Evolutionary conservation across 1,140 invertebrate species (phyloP), one percentile per base, ranked within the genome.

Genomic region (Drosophila bipectinata): DNA sequence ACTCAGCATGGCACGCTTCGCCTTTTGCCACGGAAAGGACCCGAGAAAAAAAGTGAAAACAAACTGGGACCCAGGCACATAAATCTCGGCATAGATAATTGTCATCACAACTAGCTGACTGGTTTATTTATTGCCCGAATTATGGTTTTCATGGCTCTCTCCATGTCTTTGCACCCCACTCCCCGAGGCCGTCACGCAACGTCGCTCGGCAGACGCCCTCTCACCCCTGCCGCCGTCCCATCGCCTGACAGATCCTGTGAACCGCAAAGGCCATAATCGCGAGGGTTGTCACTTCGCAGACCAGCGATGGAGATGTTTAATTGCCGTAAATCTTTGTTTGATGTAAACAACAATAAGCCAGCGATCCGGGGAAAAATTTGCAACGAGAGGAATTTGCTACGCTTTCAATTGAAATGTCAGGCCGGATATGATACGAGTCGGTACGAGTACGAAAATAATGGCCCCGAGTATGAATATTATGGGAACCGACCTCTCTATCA

Each of bases 281-380:
- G 83, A 79, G 83, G 83, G 83, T 87, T 87, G 83, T 82, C 83
- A 79, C 75, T 71, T 72, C 45, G 51, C 24, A 56, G 39, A 64
- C 71, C 72, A 80, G 63, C 61, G 21, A 61, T 44, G 57, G 53
- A 79, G 63, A 69, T 82, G 90, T 78, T 90, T 91, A 91, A 91
- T 91, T 91, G 90, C 87, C 90, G 90, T 91, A 89, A 91, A 91
- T 91, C 84, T 90, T 76, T 91, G 90, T 91, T 91, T 87, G 81
- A 80, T 89, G 78, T 90, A 90, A 90, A 90, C 80, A 90, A 85
- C 79, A 85, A 72, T 79, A 72, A 79, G 79, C 62, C 62, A 37
- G 53, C 14, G 37, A 21, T 28, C 8, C 41, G 41, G 55, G 28
- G 48, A 41, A 41, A 63, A 73, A 21, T 3, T 21, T 21, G 21